Conservation (phyloP, 2,797 vertebrate genomes). For the Rhynchotus rufescens region DNA sequence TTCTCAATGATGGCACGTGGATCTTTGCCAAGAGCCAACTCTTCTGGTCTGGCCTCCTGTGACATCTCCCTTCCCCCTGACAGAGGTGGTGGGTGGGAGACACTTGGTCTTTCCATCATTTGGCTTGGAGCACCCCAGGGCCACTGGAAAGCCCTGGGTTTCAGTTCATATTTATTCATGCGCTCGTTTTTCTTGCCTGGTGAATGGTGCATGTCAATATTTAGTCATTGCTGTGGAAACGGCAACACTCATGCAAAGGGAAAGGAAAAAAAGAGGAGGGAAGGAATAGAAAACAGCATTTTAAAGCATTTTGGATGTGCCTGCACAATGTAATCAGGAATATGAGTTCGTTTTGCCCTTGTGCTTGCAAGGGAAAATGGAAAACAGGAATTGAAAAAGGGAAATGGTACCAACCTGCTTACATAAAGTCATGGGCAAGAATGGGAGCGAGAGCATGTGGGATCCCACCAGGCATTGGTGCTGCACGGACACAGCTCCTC, state of each 20-base stretch:
- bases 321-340: slow-evolving; percentile 16
- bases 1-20: background rate
- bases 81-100: background rate
- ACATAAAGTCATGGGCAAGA: slow-evolving; percentile 14
- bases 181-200: slow-evolving; percentile 47
- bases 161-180: slow-evolving; percentile 23
- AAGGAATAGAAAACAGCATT: slow-evolving; percentile 15
- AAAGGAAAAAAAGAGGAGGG: background rate
- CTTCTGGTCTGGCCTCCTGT: background rate
- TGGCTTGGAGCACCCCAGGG: background rate
- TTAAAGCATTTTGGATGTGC: slow-evolving; percentile 4
- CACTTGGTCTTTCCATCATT: background rate
- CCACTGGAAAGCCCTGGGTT: background rate
- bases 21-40: background rate
- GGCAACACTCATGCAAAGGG: background rate
- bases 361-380: slow-evolving; percentile 32
- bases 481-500: background rate
- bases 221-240: slow-evolving; percentile 58
- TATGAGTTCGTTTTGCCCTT: background rate
- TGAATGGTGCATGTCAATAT: slow-evolving; percentile 50
- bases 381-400: slow-evolving; percentile 56
- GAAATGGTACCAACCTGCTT: slow-evolving; percentile 51
- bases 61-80: background rate
- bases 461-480: slow-evolving; percentile 14
- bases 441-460: slow-evolving; percentile 17